These are phyloP conservation scores for Rhynchotus rufescens DNA, from an alignment of 2,797 vertebrate genomes.

Conservation along the genomic window DNA sequence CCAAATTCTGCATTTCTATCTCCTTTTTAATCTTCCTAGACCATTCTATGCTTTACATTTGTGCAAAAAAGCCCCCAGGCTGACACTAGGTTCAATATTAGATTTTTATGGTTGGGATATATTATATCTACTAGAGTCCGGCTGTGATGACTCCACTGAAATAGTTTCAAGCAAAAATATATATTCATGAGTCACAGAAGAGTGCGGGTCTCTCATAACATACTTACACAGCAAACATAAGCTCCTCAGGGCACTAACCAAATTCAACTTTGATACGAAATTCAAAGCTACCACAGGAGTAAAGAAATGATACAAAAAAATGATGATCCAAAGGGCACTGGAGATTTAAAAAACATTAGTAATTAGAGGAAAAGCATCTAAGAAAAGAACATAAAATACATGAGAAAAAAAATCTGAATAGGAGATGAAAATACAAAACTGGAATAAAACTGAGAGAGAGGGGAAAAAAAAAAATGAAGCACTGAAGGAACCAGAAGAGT, in stretches of 20 bases:
- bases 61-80: neutral
- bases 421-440: neutral
- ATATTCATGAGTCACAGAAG: neutral
- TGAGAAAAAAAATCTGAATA: neutral
- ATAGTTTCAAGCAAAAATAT: constrained; percentile 17
- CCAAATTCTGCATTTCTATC: neutral
- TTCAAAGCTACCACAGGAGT: neutral
- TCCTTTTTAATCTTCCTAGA: neutral
- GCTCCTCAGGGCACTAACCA: neutral
- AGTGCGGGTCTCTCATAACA: constrained; percentile 32
- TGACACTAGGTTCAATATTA: neutral
- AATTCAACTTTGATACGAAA: constrained; percentile 25
- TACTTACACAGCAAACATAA: constrained; percentile 50
- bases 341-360: neutral
- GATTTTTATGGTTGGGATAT: neutral
- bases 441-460: neutral
- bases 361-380: neutral
- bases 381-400: neutral
- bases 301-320: neutral
- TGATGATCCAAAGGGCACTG: neutral
- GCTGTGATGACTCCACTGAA: neutral
- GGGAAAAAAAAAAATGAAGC: neutral
- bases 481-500: neutral
- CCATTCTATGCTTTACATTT: neutral
- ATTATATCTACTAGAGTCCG: neutral